Percentiles rank a stretch among this genome's conserved stretches.
Conservation (phyloP, 2,113 vertebrate genomes). For the Delphinus delphis region DNA sequence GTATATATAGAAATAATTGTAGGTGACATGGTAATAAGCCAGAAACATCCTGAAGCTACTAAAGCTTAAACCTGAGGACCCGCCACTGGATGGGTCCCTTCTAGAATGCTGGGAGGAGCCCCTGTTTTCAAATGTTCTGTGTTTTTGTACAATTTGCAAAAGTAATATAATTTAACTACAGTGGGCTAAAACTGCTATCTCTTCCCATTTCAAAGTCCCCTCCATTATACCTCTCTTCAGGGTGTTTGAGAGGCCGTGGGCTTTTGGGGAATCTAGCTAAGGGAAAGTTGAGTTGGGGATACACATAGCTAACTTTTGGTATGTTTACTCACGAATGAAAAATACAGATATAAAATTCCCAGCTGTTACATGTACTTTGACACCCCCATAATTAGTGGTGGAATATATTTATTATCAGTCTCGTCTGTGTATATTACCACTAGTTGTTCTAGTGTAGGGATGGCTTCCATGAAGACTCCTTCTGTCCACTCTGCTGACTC, state of each 20-base stretch:
- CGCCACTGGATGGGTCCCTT: neutral
- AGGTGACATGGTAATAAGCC: neutral
- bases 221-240: neutral
- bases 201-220: neutral
- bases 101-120: neutral
- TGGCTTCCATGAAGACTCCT: neutral
- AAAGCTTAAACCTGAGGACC: neutral
- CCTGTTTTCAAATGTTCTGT: neutral
- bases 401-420: neutral
- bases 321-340: neutral
- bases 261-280: neutral
- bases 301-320: neutral
- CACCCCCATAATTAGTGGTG: neutral
- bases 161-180: neutral
- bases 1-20: neutral
- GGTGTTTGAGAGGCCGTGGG: neutral
- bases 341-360: neutral
- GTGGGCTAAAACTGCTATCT: neutral
- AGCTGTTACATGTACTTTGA: neutral
- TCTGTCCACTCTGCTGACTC: neutral
- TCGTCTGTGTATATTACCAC: neutral
- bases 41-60: neutral
- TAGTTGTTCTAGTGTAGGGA: neutral
- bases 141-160: neutral
- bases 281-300: neutral